phyloP scores from a whole-genome alignment of 2,113 vertebrate species.

The Osmerus mordax region DNA sequence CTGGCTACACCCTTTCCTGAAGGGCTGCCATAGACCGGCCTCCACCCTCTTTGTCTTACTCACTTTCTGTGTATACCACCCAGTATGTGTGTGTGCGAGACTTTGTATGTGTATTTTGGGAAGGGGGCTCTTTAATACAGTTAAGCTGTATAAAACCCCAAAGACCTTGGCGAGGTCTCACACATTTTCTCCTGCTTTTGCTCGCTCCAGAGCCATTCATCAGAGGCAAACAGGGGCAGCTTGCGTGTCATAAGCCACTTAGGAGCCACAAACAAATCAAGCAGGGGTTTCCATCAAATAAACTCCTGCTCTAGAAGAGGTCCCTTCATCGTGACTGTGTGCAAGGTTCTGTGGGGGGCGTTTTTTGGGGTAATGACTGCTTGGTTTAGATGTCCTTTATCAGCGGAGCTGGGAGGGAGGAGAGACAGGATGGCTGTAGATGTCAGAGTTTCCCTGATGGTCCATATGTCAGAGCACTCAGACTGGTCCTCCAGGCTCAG shows the following conservation, averaged over 20 bases:
- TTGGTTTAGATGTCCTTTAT: constrained; percentile 59
- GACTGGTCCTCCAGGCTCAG: not conserved
- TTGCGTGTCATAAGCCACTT: constrained; percentile 67
- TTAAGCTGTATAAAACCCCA: constrained; percentile 69
- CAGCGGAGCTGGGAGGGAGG: constrained; percentile 35
- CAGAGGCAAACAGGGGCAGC: constrained; percentile 67
- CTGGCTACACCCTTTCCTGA: constrained; percentile 32
- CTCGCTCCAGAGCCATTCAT: constrained; percentile 63
- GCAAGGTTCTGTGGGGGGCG: no score
- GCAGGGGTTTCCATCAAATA: constrained; percentile 68
- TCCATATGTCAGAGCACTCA: constrained; percentile 40
- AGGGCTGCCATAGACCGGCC: constrained; percentile 29
- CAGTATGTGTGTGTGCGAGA: constrained; percentile 39
- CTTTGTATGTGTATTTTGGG: constrained; percentile 22
- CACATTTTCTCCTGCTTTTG: constrained; percentile 60
- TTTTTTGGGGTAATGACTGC: no score
- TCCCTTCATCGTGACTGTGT: not conserved
- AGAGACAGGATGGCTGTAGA: constrained; percentile 21
- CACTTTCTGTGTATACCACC: constrained; percentile 49
- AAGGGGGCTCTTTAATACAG: constrained; percentile 60
- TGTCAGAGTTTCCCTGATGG: constrained; percentile 55
- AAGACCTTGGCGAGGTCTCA: constrained; percentile 61
- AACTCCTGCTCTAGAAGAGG: constrained; percentile 60
- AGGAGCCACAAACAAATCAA: constrained; percentile 74
- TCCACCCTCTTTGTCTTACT: constrained; percentile 29